Conservation (phyloP, 2,797 vertebrate genomes). For the Gymnothorax javanicus region DNA sequence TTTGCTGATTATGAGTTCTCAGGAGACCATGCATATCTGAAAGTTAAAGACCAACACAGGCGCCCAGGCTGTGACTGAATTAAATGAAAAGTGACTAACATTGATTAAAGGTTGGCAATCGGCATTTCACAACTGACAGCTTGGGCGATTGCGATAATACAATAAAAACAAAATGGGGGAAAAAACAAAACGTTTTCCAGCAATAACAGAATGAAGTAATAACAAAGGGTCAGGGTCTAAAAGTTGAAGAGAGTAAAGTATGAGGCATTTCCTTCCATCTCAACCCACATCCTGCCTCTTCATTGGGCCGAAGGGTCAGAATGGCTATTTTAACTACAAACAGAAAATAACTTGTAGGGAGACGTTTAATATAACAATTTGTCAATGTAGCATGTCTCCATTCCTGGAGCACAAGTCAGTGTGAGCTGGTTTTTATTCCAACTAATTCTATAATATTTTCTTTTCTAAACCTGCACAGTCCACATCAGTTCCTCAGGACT, state of each 20-base stretch:
- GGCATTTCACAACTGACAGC: slow-evolving; percentile 67
- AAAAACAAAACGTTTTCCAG: slow-evolving; percentile 26
- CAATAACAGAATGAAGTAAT: slow-evolving; percentile 35
- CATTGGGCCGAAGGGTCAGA: not conserved
- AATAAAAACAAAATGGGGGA: slow-evolving; percentile 35
- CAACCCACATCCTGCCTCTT: not conserved
- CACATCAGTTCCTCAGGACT: not conserved
- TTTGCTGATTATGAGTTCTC: not conserved
- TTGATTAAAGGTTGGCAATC: slow-evolving; percentile 50
- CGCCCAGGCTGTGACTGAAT: slow-evolving; percentile 33
- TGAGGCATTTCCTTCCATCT: slow-evolving; percentile 48
- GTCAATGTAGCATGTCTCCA: not conserved
- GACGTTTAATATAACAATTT: not conserved
- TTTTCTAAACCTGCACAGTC: slow-evolving; percentile 25
- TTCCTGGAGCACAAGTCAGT: not conserved
- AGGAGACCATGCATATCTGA: slow-evolving; percentile 37
- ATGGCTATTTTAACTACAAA: not conserved
- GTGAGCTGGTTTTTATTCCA: not conserved
- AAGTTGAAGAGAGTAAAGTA: slow-evolving; percentile 57
- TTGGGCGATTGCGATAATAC: slow-evolving; percentile 57
- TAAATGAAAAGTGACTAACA: slow-evolving; percentile 44
- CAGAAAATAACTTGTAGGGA: not conserved
- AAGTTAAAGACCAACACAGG: slow-evolving; percentile 41
- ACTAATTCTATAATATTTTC: not conserved
- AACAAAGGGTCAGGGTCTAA: not conserved